Conservation (phyloP, 1,140 invertebrate species). For the Danaus melanippus region DNA sequence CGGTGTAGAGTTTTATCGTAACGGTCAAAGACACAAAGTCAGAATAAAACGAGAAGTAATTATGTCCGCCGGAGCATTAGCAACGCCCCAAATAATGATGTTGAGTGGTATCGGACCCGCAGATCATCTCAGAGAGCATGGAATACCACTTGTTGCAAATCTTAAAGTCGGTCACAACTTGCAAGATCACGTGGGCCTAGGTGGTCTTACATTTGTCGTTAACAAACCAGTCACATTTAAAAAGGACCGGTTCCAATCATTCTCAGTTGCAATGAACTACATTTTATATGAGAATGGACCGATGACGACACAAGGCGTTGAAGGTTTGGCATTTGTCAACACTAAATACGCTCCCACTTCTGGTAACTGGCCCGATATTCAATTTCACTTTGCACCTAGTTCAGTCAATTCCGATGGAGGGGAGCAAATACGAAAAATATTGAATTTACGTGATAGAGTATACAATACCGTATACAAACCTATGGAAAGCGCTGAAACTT, state of each 20-base stretch:
- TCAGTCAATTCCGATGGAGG: conserved; percentile 87
- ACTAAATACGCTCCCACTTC: conserved; percentile 83
- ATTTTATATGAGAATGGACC: conserved; percentile 84
- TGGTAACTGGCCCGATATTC: conserved; percentile 86
- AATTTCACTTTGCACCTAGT: conserved; percentile 89
- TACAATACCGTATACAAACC: conserved; percentile 91
- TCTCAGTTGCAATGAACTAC: conserved; percentile 86
- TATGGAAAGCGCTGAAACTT: conserved; percentile 82
- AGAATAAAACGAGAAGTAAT: conserved; percentile 84
- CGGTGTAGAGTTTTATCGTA: conserved; percentile 82
- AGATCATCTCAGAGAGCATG: conserved; percentile 82
- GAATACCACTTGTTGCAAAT: conserved; percentile 82
- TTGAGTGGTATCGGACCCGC: conserved; percentile 89
- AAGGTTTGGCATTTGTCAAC: conserved; percentile 88
- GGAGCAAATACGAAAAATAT: conserved; percentile 81
- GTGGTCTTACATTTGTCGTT: conserved; percentile 86
- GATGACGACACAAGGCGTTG: conserved; percentile 85
- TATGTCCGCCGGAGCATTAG: conserved; percentile 85
- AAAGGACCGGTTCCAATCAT: conserved; percentile 82
- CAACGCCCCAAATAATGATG: conserved; percentile 90
- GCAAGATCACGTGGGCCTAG: conserved; percentile 88
- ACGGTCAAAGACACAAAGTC: conserved; percentile 76
- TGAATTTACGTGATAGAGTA: conserved; percentile 83
- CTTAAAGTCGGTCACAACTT: conserved; percentile 87
- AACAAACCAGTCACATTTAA: conserved; percentile 86